Evolutionary conservation across 2,888 invertebrate species (phyloP), one percentile per base, ranked within the genome.

Genomic region (Caenorhabditis sp.): DNA sequence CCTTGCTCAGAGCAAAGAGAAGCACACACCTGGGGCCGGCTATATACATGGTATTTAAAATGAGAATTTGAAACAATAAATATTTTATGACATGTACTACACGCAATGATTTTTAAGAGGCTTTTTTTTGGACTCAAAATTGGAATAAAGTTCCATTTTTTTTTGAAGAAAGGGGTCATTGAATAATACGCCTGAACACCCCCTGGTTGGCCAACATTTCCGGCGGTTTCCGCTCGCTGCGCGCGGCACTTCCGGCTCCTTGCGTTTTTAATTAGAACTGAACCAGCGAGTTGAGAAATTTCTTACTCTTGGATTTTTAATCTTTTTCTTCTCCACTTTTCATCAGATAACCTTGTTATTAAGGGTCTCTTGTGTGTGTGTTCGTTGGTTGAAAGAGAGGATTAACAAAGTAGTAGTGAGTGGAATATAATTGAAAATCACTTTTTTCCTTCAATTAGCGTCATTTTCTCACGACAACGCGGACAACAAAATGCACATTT

Each of bases 31-130:
- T 43, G 43, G 43, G 12, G n/a, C n/a, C 31, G 10, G 31, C n/a
- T n/a, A 31, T 31, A 31, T 31, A 31, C 31, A 31, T 31, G 10
- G 31, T 31, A 31, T 31, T 31, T 31, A 31, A 31, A 31, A 31
- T 31, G 10, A 10, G 31, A 17, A 17, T 43, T 43, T 43, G 43
- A 43, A 43, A 43, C 43, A 43, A 43, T 43, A 43, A 43, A 43
- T 43, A 43, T 43, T 43, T 43, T 43, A 43, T 51, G 51, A 51
- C 51, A 21, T 51, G 51, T 23, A 51, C 51, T 51, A 19, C 51
- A 51, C 51, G 23, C 23, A 4, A 19, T 50, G n/a, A 50, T n/a
- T n/a, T n/a, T n/a, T n/a, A n/a, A n/a, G n/a, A n/a, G n/a, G n/a
- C n/a, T n/a, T n/a, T n/a, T n/a, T n/a, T n/a, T n/a, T n/a, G n/a